Base-by-base conservation (phyloP, 2,113 vertebrate species). In the Mesocricetus auratus region DNA sequence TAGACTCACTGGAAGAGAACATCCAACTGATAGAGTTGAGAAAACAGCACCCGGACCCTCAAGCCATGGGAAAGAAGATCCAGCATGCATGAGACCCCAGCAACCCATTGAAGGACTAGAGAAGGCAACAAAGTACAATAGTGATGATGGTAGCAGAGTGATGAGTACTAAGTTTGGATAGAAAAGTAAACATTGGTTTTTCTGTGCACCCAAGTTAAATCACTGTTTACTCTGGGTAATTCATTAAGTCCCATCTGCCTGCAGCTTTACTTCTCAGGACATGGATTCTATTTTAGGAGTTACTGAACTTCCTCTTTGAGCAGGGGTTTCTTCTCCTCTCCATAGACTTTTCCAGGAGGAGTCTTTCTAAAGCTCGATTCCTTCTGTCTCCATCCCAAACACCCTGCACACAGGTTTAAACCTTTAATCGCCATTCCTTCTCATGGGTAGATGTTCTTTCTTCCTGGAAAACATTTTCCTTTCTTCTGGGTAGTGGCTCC, bases 201-300 rank as follows among this genome's bases (percentile, higher is more conserved):
- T 58, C 1, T 58, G 26, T 71, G 50, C 53, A 36, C 29, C n/a
- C 36, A 15, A 10, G n/a, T n/a, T 74, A 39, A 93, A 71, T 9
- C 33, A 19, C 39, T 39, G 12, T 39, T 77, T 29, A 4, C 47
- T 68, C 5, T 53, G 24, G 90, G 26, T 22, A 42, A 45, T 45
- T 50, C 60, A 93, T 91, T n/a, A 53, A 8, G 64, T 86, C 64
- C 53, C 47, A 68, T 66, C 94, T 66, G 24, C 85, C 26, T 1
- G 29, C 69, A 77, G 24, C 36, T 90, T 77, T 82, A 16, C 29
- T 86, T 91, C 69, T n/a, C 6, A 82, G 60, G 83, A 45, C 78
- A 74, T 74, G 47, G 73, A 47, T 94, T 93, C 96, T 97, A 60
- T 92, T 89, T 73, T 85, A 91, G 94, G 71, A 31, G 62, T 92